Evolutionary conservation across 2,113 vertebrate genomes (phyloP).

Genomic region (Embiotoca jacksoni): DNA sequence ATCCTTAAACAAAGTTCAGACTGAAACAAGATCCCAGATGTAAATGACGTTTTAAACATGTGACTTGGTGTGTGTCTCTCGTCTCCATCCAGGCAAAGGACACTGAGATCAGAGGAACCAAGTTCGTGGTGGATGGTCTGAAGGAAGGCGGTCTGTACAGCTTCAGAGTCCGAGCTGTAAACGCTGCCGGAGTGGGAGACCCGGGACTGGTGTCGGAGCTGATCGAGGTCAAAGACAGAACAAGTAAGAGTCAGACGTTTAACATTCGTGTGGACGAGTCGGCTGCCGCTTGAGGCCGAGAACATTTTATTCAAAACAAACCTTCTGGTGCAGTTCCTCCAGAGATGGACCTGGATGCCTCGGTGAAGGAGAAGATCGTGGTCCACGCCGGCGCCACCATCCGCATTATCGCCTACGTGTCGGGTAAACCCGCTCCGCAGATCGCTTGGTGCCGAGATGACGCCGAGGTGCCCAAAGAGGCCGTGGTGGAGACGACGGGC

Average conservation of each 20-base stretch:
- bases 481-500: slow-evolving; percentile 91
- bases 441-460: slow-evolving; percentile 93
- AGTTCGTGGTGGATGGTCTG: slow-evolving; percentile 91
- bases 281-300: background rate
- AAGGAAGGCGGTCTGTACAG: slow-evolving; percentile 95
- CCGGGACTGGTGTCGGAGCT: slow-evolving; percentile 93
- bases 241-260: slow-evolving; percentile 85
- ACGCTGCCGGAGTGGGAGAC: slow-evolving; percentile 93
- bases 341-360: slow-evolving; percentile 95
- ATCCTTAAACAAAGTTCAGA: background rate
- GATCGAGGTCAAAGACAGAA: slow-evolving; percentile 96
- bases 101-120: slow-evolving; percentile 96
- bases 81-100: slow-evolving; percentile 90
- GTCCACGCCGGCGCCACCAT: slow-evolving; percentile 97
- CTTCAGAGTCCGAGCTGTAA: slow-evolving; percentile 96
- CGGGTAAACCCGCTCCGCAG: slow-evolving; percentile 93
- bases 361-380: slow-evolving; percentile 95
- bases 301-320: background rate
- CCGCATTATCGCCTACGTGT: slow-evolving; percentile 96
- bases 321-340: slow-evolving; percentile 86
- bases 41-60: too few species aligned
- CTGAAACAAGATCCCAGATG: too few species aligned
- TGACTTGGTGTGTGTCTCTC: background rate
- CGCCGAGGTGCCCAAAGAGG: slow-evolving; percentile 91
- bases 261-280: background rate